phyloP scores from a whole-genome alignment of 2,888 invertebrate species.

The Himalopsyche tibetana region DNA sequence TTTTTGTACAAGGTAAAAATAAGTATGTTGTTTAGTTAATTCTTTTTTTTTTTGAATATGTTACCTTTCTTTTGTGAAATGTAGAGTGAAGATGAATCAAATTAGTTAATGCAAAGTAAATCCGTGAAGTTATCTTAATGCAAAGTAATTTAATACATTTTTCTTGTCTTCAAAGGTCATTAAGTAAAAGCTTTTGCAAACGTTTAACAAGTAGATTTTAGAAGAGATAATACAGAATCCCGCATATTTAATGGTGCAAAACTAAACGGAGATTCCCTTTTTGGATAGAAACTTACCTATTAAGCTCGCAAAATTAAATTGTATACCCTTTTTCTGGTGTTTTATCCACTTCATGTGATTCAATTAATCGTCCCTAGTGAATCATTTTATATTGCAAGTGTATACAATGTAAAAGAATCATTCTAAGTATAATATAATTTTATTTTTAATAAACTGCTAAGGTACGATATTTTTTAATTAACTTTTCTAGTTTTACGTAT shows the following conservation, averaged over 20 bases:
- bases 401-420: too few species aligned
- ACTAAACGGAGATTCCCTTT: slow-evolving; percentile 50
- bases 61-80: too few species aligned
- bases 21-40: too few species aligned
- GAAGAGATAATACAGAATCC: slow-evolving; percentile 14
- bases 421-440: too few species aligned
- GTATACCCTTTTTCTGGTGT: slow-evolving; percentile 49
- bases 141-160: slow-evolving; percentile 29
- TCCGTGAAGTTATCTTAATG: background rate
- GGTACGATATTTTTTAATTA: too few species aligned
- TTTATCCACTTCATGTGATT: slow-evolving; percentile 46
- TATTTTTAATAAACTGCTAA: too few species aligned
- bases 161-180: slow-evolving; percentile 22
- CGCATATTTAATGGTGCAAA: slow-evolving; percentile 58
- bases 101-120: slow-evolving; percentile 17
- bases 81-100: background rate
- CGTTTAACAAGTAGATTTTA: slow-evolving; percentile 28
- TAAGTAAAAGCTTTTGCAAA: slow-evolving; percentile 26
- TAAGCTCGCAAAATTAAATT: slow-evolving; percentile 52
- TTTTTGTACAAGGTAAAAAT: too few species aligned
- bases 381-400: background rate
- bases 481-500: too few species aligned
- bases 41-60: too few species aligned
- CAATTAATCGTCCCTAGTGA: background rate
- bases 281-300: slow-evolving; percentile 42